Base-by-base conservation (phyloP, 2,888 invertebrate species). In the Drosophila percnosoma region DNA sequence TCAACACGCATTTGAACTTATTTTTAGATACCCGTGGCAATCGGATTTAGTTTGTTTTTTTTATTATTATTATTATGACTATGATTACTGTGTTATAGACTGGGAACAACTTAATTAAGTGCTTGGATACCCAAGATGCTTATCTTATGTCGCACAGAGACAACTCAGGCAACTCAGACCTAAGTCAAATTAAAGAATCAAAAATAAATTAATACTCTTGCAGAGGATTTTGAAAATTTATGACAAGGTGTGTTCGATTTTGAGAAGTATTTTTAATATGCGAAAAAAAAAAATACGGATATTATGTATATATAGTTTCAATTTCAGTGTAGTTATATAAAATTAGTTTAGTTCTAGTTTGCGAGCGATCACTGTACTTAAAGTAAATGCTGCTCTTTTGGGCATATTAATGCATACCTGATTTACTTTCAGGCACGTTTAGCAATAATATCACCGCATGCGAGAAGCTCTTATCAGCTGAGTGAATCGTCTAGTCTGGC, bases 1-100 rank as follows among this genome's bases (percentile, higher is more conserved):
- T 89, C 87, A 87, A 87, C 87, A 88, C 83, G 87, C 90, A 86
- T 83, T 85, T 87, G 77, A 83, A 86, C 73, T 73, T 87, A 87
- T 89, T 89, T 89, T 85, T 87, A 89, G 85, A 80, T 15, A 45
- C 45, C 77, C 68, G 66, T 74, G 75, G 83, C 81, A 88, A 88
- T 80, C 73, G 81, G 88, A 80, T 78, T 80, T 75, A 54, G 53
- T 34, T 49, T 48, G 70, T 64, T 73, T 59, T 59, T 57, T 64
- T 55, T 49, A 52, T 72, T 65, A 4, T 54, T 55, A 64, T 81
- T 74, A 59, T 68, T 69, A 59, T 71, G 53, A 83, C 71, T 54
- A 48, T 74, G 59, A 78, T 78, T 78, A 75, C 71, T 65, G 49
- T 68, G 64, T 55, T 74, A 64, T 57, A 59, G 71, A 70, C 64